These are phyloP conservation scores for Prosopocoilus inquinatus DNA, from an alignment of 2,888 invertebrate genomes.

Conservation along the genomic window DNA sequence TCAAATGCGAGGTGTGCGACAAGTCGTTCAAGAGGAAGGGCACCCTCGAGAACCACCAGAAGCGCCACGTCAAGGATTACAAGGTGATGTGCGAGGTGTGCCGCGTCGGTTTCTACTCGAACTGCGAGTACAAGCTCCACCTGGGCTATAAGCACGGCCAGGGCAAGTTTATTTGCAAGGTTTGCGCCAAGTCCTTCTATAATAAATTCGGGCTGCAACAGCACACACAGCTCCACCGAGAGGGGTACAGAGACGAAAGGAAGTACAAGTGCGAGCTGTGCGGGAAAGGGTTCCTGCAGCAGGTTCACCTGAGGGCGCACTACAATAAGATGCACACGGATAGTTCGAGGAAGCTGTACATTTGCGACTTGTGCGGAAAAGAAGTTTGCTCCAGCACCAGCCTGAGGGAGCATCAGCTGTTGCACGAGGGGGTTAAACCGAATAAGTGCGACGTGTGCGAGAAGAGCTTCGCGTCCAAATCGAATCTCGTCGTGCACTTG, in stretches of 20 bases:
- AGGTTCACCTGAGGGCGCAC: background rate
- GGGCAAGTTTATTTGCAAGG: background rate
- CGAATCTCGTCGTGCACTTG: constrained; percentile 22
- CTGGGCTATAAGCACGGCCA: background rate
- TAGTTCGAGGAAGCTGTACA: background rate
- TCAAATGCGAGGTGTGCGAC: background rate
- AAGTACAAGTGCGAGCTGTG: constrained; percentile 1
- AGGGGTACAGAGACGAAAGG: background rate
- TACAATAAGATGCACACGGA: background rate
- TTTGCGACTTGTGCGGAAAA: constrained; percentile 11
- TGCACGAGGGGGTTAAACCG: constrained; percentile 54
- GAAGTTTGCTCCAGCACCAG: constrained; percentile 30
- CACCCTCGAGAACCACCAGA: background rate
- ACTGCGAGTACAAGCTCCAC: background rate
- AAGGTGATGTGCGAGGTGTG: background rate
- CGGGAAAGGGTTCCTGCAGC: background rate
- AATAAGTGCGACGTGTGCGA: constrained; percentile 42
- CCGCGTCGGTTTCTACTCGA: background rate
- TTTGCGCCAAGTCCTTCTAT: background rate
- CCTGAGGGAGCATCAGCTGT: constrained; percentile 43
- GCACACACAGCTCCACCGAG: background rate
- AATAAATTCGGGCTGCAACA: background rate
- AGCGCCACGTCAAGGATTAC: background rate
- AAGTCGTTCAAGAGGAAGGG: background rate
- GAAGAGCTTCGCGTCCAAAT: constrained; percentile 10